These are phyloP conservation scores for Pollimyrus isidori DNA, from an alignment of 2,113 vertebrate genomes.

Conservation along the genomic window DNA sequence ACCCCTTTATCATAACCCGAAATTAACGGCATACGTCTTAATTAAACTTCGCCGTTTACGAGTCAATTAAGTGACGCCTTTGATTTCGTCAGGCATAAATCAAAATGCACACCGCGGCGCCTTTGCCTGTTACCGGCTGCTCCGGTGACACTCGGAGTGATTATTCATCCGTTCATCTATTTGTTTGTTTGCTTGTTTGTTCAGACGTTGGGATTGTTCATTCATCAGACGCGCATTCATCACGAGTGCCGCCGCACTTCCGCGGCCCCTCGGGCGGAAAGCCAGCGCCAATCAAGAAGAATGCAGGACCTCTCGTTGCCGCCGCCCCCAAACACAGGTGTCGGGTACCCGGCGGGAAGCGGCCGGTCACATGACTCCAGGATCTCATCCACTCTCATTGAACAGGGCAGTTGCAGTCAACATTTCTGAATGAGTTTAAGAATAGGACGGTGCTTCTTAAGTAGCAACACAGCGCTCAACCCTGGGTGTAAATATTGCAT, in stretches of 20 bases:
- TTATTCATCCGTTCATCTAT: neutral
- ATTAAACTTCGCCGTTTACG: constrained; percentile 31
- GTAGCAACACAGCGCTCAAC: neutral
- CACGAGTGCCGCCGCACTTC: neutral
- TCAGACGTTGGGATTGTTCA: neutral
- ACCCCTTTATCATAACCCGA: constrained; percentile 10
- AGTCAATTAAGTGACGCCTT: constrained; percentile 33
- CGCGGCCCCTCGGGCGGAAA: neutral
- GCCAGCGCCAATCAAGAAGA: neutral
- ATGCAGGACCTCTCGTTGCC: neutral
- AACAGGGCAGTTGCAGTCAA: constrained; percentile 27
- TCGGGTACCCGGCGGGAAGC: neutral
- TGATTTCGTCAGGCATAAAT: constrained; percentile 27
- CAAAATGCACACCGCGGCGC: constrained; percentile 10
- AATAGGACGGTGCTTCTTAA: neutral
- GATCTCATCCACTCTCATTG: constrained; percentile 9
- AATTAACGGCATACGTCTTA: constrained; percentile 31
- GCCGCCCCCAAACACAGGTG: neutral
- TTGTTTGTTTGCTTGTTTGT: neutral
- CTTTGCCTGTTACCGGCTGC: neutral
- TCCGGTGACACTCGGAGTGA: neutral
- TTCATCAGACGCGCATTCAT: neutral
- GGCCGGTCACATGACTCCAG: constrained; percentile 24
- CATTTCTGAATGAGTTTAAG: neutral
- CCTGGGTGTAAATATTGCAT: neutral